These are phyloP conservation scores for Pectinophora gossypiella DNA, from an alignment of 1,140 invertebrate genomes.

Conservation along the genomic window DNA sequence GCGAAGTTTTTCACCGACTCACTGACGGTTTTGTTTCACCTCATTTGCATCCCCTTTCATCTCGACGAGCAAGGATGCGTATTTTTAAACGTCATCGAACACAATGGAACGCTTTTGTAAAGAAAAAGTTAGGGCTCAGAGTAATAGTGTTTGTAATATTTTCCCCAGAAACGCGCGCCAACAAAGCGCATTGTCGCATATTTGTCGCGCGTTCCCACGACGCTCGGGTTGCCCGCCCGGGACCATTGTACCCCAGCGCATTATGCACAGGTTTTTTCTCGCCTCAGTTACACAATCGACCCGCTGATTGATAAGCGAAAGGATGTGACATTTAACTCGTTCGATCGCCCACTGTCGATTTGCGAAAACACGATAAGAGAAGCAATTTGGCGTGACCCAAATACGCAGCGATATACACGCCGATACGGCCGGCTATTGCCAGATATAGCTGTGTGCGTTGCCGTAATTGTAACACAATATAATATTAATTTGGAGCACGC, in stretches of 20 bases:
- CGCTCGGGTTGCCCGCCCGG: conserved; percentile 17
- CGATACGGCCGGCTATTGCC: conserved; percentile 21
- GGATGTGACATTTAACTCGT: conserved; percentile 1
- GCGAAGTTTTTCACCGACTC: conserved; percentile 45
- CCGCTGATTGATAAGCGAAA: not conserved
- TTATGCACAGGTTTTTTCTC: not conserved
- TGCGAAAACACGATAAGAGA: conserved; percentile 32
- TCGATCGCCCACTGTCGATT: conserved; percentile 17
- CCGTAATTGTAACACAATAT: conserved; percentile 41
- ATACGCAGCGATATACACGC: conserved; percentile 22
- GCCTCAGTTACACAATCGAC: not conserved
- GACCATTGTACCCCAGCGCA: not conserved
- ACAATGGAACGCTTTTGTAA: conserved; percentile 18
- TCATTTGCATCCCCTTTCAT: conserved; percentile 37
- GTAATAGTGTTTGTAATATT: not conserved
- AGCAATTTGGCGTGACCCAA: conserved; percentile 32
- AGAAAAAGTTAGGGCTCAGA: conserved; percentile 22
- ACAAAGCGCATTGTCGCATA: conserved; percentile 60
- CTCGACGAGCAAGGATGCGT: conserved; percentile 16
- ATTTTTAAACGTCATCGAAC: conserved; percentile 27
- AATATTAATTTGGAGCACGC: conserved; percentile 38
- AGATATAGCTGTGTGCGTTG: conserved; percentile 25
- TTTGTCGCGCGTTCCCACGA: conserved; percentile 50
- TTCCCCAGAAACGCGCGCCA: not conserved
- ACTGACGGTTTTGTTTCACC: conserved; percentile 24